Percentiles rank a stretch among this genome's conserved stretches.
These are phyloP conservation scores for Lochmaea capreae DNA, from an alignment of 2,888 invertebrate species.

Conservation along the genomic window DNA sequence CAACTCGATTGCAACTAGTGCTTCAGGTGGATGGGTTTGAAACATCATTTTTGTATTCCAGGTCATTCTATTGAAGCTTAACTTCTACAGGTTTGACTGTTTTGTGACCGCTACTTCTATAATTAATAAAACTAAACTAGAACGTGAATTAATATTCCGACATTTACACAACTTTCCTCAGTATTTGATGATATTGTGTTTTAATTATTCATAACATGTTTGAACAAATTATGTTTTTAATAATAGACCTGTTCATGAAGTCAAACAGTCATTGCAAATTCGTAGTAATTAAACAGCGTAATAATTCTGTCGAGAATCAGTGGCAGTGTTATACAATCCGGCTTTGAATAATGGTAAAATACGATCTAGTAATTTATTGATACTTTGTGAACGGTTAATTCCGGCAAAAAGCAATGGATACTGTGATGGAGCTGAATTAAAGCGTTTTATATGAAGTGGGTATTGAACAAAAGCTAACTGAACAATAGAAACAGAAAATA, in stretches of 20 bases:
- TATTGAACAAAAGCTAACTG: not conserved
- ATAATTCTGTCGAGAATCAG: slow-evolving; percentile 4
- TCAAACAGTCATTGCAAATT: slow-evolving; percentile 9
- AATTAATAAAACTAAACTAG: too few species aligned
- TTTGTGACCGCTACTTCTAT: too few species aligned
- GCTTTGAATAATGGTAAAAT: not conserved
- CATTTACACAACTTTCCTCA: not conserved
- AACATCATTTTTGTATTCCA: too few species aligned
- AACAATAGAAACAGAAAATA: not conserved
- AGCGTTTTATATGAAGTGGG: not conserved
- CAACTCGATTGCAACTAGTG: too few species aligned
- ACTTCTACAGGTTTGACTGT: too few species aligned
- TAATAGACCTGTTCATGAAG: slow-evolving; percentile 11
- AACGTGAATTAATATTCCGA: not conserved
- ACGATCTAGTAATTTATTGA: slow-evolving; percentile 8
- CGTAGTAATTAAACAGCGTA: slow-evolving; percentile 10
- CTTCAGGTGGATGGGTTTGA: too few species aligned
- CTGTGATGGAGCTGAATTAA: not conserved
- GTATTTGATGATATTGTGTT: not conserved
- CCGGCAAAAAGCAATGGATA: not conserved
- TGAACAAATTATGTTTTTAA: slow-evolving; percentile 14
- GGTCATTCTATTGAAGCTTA: too few species aligned
- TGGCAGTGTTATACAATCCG: not conserved
- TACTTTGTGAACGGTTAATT: slow-evolving; percentile 2
- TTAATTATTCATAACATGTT: slow-evolving; percentile 13